Base-by-base conservation (phyloP, 2,113 vertebrate species). In the Prunella himalayana region DNA sequence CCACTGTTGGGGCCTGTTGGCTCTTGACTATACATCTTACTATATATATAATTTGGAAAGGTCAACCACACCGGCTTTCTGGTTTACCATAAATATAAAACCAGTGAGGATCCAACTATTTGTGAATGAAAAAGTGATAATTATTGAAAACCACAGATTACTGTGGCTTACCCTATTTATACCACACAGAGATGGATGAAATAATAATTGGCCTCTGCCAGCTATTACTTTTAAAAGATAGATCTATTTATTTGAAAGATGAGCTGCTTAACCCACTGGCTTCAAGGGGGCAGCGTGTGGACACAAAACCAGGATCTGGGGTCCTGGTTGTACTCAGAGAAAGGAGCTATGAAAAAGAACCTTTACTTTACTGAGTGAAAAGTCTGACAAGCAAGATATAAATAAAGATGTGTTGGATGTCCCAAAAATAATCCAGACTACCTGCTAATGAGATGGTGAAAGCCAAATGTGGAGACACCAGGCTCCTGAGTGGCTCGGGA, bases 401-500 rank as follows among this genome's bases (percentile, higher is more conserved):
- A 97, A 98, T 94, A 98, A 92, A 93, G 72, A 82, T 77, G 87
- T 76, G 68, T 69, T 95, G 70, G 86, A 76, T 47, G 78, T 82
- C 94, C 93, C 94, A 50, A 90, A 93, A 97, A 96, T 97, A 97
- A 96, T 85, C 77, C 81, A 94, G 85, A 91, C 66, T 97, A 95
- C 96, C 95, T 97, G 73, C 69, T 97, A 97, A 96, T 97, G 95
- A 96, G 96, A 95, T 63, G 64, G 95, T 87, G 86, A 95, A 95
- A 90, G 61, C 93, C 47, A 7, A 89, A 73, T 41, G 76, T 71
- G 71, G 75, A 81, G 71, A 85, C 92, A 14, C 20, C 65, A 89
- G 92, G 57, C 59, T 93, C 87, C 86, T 37, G 54, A 57, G 69
- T 51, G 54, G 89, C 80, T 96, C 2, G 0, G 35, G 42, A 82